Evolutionary conservation across 2,888 invertebrate genomes (phyloP).

Genomic region (Pheosia gnoma): DNA sequence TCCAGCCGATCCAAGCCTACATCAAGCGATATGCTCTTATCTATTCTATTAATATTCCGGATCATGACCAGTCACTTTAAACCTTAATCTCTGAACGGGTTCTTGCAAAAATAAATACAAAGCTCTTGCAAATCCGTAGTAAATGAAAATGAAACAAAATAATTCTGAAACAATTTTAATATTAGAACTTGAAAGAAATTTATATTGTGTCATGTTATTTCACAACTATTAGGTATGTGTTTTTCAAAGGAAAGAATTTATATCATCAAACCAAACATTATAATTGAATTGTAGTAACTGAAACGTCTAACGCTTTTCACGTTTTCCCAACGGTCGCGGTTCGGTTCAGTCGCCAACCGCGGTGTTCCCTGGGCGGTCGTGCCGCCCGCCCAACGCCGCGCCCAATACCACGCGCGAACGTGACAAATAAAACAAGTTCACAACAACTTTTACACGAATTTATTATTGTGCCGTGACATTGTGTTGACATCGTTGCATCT

Average conservation of each 20-base stretch:
- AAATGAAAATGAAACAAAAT: no score
- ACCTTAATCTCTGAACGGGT: no score
- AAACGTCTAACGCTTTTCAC: neutral
- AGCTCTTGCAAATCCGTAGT: no score
- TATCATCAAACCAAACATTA: neutral
- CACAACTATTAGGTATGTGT: neutral
- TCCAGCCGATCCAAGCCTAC: neutral
- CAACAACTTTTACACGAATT: neutral
- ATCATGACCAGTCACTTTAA: no score
- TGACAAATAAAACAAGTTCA: conserved; percentile 26
- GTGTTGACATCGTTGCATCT: conserved; percentile 11
- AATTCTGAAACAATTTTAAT: no score
- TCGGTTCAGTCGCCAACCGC: conserved; percentile 50
- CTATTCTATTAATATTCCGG: no score
- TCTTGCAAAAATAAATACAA: no score
- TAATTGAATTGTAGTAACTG: conserved; percentile 5
- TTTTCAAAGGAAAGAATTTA: neutral
- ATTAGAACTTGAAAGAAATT: no score
- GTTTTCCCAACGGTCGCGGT: conserved; percentile 11
- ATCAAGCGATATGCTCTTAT: neutral
- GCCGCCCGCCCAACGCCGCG: conserved; percentile 59
- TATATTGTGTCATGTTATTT: no score
- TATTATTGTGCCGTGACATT: neutral
- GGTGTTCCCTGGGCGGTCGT: conserved; percentile 51
- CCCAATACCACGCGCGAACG: conserved; percentile 35